Evolutionary conservation across 2,888 invertebrate genomes (phyloP), one percentile per base, ranked within the genome.

Genomic region (Agrotis exclamationis): DNA sequence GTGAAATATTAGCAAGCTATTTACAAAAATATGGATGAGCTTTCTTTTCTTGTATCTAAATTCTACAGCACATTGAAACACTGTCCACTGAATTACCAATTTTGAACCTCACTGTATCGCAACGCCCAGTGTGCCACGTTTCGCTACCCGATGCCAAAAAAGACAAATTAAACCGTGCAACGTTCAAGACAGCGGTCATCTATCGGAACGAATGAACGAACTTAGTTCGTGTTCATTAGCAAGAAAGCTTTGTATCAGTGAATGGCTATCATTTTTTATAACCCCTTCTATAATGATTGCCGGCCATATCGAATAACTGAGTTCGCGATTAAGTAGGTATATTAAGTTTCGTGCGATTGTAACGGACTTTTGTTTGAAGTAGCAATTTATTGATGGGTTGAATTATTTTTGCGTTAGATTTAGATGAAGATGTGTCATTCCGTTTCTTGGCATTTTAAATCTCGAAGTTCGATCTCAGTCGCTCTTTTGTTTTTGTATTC

Each of bases 141-240:
- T 65, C 51, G 47, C 50, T 22, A 56, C 54, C 57, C 53, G 71
- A 71, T 11, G 64, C 44, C 62, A 68, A 76, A 74, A 64, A 74
- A 81, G 75, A 80, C 66, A 73, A 76, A 75, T 65, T 62, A 69
- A 73, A 80, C 24, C 68, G 65, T 76, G 69, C 72, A 74, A 59
- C 50, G 62, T 60, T 71, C 69, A 71, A 64, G 75, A 82, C 71
- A 72, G 70, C 68, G 76, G 67, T 85, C 82, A 83, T 80, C 82
- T 85, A 85, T 84, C 62, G 75, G 69, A 82, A 80, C 67, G 44
- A 50, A 59, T 53, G 45, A 65, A 65, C 80, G 78, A 75, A 70
- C 70, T 69, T 74, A 82, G 80, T 85, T 85, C 79, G 77, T 82
- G 81, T 79, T 83, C 82, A 86, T 86, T 86, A 85, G 69, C 64